A percentile compares a stretch with the other conserved stretches of the same genome.
Evolutionary conservation across 2,888 invertebrate species (phyloP).

Genomic region (Andrena haemorrhoa): DNA sequence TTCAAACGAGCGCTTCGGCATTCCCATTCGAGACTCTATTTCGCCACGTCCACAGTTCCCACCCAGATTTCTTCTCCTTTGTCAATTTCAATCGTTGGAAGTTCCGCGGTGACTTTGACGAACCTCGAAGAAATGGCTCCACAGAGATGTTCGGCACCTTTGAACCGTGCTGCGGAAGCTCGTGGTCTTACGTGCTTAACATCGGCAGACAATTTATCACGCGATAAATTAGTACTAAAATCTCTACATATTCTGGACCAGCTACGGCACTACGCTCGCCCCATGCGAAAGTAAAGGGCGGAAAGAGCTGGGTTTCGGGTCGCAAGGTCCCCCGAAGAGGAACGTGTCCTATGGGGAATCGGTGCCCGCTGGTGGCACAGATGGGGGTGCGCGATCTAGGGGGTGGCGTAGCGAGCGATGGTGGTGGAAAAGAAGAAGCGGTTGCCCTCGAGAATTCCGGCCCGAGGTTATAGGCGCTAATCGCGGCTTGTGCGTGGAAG

Average conservation of each 20-base stretch:
- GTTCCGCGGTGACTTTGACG: conserved; percentile 35
- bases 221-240: neutral
- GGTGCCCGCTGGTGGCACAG: neutral
- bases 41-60: no score
- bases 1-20: no score
- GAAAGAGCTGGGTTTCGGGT: no score
- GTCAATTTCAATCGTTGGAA: no score
- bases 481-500: conserved; percentile 56
- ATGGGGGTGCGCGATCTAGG: neutral
- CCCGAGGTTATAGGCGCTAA: conserved; percentile 65
- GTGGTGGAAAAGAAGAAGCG: conserved; percentile 58
- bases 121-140: conserved; percentile 28
- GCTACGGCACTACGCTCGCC: no score
- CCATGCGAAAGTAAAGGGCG: no score
- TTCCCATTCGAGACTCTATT: no score
- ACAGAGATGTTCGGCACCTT: conserved; percentile 30
- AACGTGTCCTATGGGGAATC: neutral
- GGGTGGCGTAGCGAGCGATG: neutral
- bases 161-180: neutral
- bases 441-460: conserved; percentile 67
- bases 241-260: neutral
- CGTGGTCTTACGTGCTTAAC: conserved; percentile 38
- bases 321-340: no score
- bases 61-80: no score
- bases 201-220: conserved; percentile 43